Evolutionary conservation across 2,888 invertebrate species (phyloP), one percentile per base, ranked within the genome.

Genomic region (Anthophora plumipes): DNA sequence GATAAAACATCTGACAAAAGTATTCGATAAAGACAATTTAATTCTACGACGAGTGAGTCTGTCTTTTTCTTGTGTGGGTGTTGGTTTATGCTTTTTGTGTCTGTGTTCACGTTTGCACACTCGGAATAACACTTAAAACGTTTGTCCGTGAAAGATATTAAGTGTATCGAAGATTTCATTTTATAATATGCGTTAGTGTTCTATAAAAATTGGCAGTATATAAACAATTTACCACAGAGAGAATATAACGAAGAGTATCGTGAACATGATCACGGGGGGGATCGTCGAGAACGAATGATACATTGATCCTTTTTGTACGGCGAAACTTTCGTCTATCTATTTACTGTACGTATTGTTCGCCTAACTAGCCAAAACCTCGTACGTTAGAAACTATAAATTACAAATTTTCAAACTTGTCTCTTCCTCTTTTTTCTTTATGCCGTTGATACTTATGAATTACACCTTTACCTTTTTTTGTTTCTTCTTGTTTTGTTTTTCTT

Each of bases 181-280:
- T 31, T 31, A 31, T 4, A 74, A 22, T 12, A 43, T 52, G 68
- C 57, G 70, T 54, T 61, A 68, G 71, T 75, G 71, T 82, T 39
- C 77, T 80, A 85, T 85, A 85, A 83, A 85, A 83, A 80, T 71
- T 83, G 85, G 73, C 83, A 85, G 83, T 83, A 85, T 82, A 80
- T 68, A 79, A 85, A 85, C 77, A 73, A 85, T 85, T 67, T 83
- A 72, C 79, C 79, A 67, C 69, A 73, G 63, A 78, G 66, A 77
- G 60, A 31, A 68, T 52, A 31, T 22, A 76, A 76, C 39, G 48
- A 76, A 48, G 57, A 52, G 50, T n/a, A 9, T 55, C 14, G 4
- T 8, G 20, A 25, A 39, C 12, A 37, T 46, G 12, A 22, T 12
- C 12, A 17, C 41, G n/a, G n/a, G 9, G 39, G 14, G 39, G 69